These are phyloP conservation scores for Deladenus siricidicola DNA, from an alignment of 2,888 invertebrate genomes.

Conservation along the genomic window DNA sequence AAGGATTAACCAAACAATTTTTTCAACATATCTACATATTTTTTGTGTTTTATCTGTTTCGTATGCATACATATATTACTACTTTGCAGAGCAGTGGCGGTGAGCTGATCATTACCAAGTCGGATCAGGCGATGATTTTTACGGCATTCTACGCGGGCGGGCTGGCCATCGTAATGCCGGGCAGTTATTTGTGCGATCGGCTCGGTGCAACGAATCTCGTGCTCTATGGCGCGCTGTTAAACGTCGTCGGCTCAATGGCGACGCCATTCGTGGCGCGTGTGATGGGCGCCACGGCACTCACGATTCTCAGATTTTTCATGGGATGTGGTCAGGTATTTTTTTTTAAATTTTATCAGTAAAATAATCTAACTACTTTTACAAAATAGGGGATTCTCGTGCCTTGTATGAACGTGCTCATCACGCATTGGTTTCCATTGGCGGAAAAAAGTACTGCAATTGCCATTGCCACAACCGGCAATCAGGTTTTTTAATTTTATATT, in stretches of 20 bases:
- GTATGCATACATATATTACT: too few relatives aligned
- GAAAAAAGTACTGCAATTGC: slow-evolving; percentile 51
- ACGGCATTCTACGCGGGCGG: slow-evolving; percentile 38
- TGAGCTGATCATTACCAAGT: slow-evolving; percentile 40
- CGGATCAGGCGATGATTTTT: slow-evolving; percentile 44
- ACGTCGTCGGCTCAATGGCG: slow-evolving; percentile 44
- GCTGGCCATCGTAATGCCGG: slow-evolving; percentile 30
- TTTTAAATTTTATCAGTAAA: not conserved
- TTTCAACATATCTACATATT: too few relatives aligned
- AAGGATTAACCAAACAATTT: too few relatives aligned
- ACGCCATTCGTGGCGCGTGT: slow-evolving; percentile 41
- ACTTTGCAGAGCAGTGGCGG: too few relatives aligned
- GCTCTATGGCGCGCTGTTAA: slow-evolving; percentile 44
- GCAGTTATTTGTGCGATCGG: slow-evolving; percentile 28
- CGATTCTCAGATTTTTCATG: slow-evolving; percentile 46
- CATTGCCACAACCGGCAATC: slow-evolving; percentile 51
- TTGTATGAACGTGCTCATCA: slow-evolving; percentile 50
- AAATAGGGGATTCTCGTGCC: slow-evolving; percentile 48
- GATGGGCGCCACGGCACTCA: slow-evolving; percentile 36
- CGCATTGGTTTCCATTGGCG: slow-evolving; percentile 48
- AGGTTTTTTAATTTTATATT: slow-evolving; percentile 20
- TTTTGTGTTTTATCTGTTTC: too few relatives aligned
- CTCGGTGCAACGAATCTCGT: slow-evolving; percentile 41
- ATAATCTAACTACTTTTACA: not conserved
- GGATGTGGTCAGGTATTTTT: slow-evolving; percentile 47